phyloP scores from a whole-genome alignment of 2,113 vertebrate genomes.

The Zosterops lateralis region DNA sequence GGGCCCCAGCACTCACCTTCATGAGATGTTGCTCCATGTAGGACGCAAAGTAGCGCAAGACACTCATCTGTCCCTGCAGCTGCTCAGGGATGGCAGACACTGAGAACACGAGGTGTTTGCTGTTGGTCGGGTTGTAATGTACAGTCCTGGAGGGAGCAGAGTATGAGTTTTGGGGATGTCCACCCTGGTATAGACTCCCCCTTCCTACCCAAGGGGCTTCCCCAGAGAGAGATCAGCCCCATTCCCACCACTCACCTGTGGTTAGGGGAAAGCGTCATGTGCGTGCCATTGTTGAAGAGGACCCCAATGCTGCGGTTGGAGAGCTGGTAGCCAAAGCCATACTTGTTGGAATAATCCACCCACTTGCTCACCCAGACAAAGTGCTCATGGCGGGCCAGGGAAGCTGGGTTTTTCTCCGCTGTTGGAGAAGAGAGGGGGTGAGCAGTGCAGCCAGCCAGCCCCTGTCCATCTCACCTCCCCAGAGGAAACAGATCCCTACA shows the following conservation, averaged over 20 bases:
- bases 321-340: slow-evolving; percentile 96
- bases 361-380: slow-evolving; percentile 98
- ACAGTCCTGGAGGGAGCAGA: slow-evolving; percentile 77
- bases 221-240: neutral
- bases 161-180: neutral
- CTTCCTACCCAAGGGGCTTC: neutral
- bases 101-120: slow-evolving; percentile 88
- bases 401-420: slow-evolving; percentile 88
- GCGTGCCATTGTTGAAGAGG: slow-evolving; percentile 94
- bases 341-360: slow-evolving; percentile 99
- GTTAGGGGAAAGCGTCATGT: slow-evolving; percentile 89
- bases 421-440: neutral
- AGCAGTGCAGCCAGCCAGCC: neutral
- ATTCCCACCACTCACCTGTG: slow-evolving; percentile 74
- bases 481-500: fast-evolving
- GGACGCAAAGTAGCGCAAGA: slow-evolving; percentile 88
- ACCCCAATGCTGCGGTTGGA: slow-evolving; percentile 92
- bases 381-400: slow-evolving; percentile 84
- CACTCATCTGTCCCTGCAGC: slow-evolving; percentile 87
- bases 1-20: slow-evolving; percentile 79
- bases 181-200: neutral
- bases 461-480: neutral
- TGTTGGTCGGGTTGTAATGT: slow-evolving; percentile 91
- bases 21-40: slow-evolving; percentile 98
- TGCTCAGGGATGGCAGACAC: slow-evolving; percentile 83